Conservation (phyloP, 2,888 invertebrate genomes). For the Sceliomorpha sp. region DNA sequence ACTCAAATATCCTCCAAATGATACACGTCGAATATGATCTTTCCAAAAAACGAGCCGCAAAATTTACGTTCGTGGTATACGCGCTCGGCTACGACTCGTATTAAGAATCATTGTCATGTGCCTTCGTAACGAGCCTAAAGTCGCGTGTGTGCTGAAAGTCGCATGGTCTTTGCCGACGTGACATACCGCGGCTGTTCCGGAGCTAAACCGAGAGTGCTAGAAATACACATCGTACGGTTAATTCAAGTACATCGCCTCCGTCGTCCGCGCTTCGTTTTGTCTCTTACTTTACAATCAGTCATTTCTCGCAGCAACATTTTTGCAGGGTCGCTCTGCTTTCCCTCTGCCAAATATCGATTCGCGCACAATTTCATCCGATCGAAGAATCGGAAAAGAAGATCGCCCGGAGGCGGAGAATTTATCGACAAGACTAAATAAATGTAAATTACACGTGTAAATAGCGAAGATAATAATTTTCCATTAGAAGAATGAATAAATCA, state of each 20-base stretch:
- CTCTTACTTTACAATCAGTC: conserved; percentile 40
- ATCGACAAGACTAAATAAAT: too few relatives aligned
- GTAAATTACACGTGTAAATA: too few relatives aligned
- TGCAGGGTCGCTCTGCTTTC: conserved; percentile 16
- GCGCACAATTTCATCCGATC: too few relatives aligned
- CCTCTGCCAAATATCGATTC: too few relatives aligned
- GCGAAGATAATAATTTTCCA: too few relatives aligned
- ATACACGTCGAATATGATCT: too few relatives aligned
- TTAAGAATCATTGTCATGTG: conserved; percentile 17
- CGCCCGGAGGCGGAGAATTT: too few relatives aligned
- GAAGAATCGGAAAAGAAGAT: too few relatives aligned
- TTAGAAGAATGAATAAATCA: too few relatives aligned
- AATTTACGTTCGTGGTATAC: too few relatives aligned
- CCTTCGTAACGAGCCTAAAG: conserved; percentile 18
- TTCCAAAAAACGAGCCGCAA: too few relatives aligned
- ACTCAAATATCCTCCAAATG: too few relatives aligned
- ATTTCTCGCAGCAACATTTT: conserved; percentile 36
- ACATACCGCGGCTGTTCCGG: conserved; percentile 70
- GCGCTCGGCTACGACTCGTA: neutral
- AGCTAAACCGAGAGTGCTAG: conserved; percentile 74
- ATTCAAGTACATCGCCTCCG: conserved; percentile 74
- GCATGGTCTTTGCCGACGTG: conserved; percentile 60
- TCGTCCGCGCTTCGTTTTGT: conserved; percentile 42
- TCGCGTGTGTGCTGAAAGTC: conserved; percentile 32
- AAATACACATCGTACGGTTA: conserved; percentile 72